Conservation (phyloP, 2,797 vertebrate species). For the Muscicapa comitata region DNA sequence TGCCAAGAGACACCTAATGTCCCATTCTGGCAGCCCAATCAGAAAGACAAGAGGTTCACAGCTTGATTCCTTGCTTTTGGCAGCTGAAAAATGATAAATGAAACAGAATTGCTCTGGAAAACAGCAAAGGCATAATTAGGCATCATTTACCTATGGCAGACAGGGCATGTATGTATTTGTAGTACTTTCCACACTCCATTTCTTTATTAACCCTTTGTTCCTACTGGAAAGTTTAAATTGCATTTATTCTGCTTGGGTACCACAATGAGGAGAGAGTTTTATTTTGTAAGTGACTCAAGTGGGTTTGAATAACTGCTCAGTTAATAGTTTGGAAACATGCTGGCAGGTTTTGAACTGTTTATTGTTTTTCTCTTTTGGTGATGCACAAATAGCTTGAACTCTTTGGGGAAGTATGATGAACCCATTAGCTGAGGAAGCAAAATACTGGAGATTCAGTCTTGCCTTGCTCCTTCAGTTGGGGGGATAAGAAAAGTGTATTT, state of each 20-base stretch:
- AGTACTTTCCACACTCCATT: neutral
- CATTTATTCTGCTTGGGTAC: neutral
- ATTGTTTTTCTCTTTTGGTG: neutral
- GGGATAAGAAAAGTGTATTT: neutral
- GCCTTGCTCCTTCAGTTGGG: neutral
- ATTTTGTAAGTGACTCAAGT: neutral
- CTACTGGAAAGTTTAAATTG: neutral
- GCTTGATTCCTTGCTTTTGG: conserved; percentile 2
- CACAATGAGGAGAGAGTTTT: neutral
- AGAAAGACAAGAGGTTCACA: neutral
- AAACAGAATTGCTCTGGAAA: neutral
- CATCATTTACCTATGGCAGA: neutral
- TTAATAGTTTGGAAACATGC: neutral
- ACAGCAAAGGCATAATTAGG: neutral
- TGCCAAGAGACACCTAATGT: neutral
- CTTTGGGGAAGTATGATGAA: neutral
- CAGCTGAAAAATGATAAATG: conserved; percentile 7
- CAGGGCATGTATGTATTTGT: neutral
- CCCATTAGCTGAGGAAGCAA: neutral
- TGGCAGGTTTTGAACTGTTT: neutral
- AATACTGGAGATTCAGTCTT: neutral
- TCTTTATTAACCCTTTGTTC: neutral
- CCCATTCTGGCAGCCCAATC: neutral
- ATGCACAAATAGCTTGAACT: neutral
- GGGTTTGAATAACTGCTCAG: neutral